Evolutionary conservation across 2,797 vertebrate species (phyloP), one percentile per base, ranked within the genome.

Genomic region (Cichlasoma orientale): DNA sequence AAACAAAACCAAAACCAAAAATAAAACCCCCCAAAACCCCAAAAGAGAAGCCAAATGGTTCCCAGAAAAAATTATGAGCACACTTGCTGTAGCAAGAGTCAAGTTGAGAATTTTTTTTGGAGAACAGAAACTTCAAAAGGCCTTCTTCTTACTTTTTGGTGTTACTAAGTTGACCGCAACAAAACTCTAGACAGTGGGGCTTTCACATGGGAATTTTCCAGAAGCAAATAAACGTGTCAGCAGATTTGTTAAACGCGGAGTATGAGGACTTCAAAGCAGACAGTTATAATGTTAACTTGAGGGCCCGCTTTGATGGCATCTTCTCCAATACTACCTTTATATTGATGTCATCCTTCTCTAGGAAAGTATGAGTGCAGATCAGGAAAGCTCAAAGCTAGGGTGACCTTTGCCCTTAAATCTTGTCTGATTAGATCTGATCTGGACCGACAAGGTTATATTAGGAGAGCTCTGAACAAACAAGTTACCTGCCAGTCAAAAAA

Each of bases 111-210:
- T 1, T 0, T 36, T 88, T 36, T 88, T 89, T 87, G 16, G 73
- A 77, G 85, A 92, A 90, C 77, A 86, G 88, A 88, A 90, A 92
- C 79, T 52, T 69, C 11, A 78, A 85, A 57, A 56, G 2, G 2
- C 2, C 74, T 68, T 53, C 78, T 78, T 82, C 78, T 80, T 74
- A 77, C 14, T 72, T 13, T 86, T n/a, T 72, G 31, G 16, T 77
- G 33, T 41, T 31, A 52, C 7, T 2, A 19, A 59, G 19, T 25
- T 63, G 44, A 70, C 57, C 58, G 57, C 41, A 75, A 59, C 13
- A 16, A 11, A 8, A 72, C 19, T 75, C 25, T 0, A 61, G 21
- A 61, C 13, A 19, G 2, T 1, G 55, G 56, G 71, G 44, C 3
- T 86, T 88, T 89, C 55, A 33, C 3, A 1, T 41, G 72, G 77